Evolutionary conservation across 30 jellyfish, hydroid and myxozoan genomes (phyloP).

Genomic region (Cassiopea andromeda): DNA sequence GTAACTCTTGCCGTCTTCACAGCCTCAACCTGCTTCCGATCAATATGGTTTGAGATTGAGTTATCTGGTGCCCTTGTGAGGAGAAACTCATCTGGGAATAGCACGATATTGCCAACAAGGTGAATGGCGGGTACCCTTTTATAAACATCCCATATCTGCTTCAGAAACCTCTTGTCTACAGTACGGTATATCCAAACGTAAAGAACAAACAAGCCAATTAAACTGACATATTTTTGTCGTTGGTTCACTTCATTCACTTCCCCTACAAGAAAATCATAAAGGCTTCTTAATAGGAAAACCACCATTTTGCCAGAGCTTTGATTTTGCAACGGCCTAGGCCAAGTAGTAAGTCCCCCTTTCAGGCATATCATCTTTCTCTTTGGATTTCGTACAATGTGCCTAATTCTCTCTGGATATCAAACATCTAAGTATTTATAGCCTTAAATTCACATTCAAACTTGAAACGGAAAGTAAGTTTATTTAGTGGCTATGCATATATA

Average conservation of each 20-base stretch:
- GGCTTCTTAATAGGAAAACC: too few species aligned
- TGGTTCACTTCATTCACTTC: constrained; percentile 23
- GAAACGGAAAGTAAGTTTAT: too few species aligned
- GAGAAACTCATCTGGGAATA: constrained; percentile 90
- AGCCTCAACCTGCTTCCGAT: constrained; percentile 82
- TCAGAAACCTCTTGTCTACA: constrained; percentile 84
- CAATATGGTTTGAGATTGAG: constrained; percentile 76
- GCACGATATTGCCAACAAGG: constrained; percentile 83
- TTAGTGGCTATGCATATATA: too few species aligned
- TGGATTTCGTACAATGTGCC: too few species aligned
- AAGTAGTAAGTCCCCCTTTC: too few species aligned
- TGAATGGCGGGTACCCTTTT: constrained; percentile 93
- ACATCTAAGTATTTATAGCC: too few species aligned
- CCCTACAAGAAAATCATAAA: neutral
- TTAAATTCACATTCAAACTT: too few species aligned
- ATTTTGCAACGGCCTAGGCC: too few species aligned
- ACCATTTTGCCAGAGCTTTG: too few species aligned
- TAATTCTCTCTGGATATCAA: too few species aligned
- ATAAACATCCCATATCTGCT: constrained; percentile 88
- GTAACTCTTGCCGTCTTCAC: constrained; percentile 68
- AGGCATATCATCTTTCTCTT: too few species aligned
- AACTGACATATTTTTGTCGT: constrained; percentile 36
- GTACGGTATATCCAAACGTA: constrained; percentile 84
- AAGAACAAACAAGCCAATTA: constrained; percentile 83
- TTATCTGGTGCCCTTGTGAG: constrained; percentile 75